Base-by-base conservation (phyloP, 2,113 vertebrate species). In the Anolis sagrei region DNA sequence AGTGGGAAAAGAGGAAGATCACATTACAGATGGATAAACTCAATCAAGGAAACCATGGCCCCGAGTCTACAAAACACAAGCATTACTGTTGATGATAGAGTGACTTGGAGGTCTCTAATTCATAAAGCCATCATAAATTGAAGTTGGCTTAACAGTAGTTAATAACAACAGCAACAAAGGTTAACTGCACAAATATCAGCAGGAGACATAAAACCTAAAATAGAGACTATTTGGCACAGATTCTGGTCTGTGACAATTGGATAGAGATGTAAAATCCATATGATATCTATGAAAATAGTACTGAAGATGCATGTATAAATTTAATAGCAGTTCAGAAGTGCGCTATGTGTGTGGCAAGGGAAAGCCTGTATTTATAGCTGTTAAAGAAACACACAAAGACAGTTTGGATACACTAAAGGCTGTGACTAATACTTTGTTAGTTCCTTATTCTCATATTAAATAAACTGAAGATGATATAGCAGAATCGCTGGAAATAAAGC, bases 301-400 rank as follows among this genome's bases (percentile, higher is more conserved):
- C 87, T 89, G 89, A 90, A 76, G 77, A 92, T 73, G 92, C 54
- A 89, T 70, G 32, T 82, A 88, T 23, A 86, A 68, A 92, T 92
- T 87, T 89, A 86, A 91, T 1, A 0, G 91, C 86, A 58, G 92
- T 89, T 91, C 92, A 92, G 87, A 92, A 85, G 76, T 61, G 49
- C 48, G 23, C 87, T 93, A 78, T 92, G 90, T 94, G 93, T 94
- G 94, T 92, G 94, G 91, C 88, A 91, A 92, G 85, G 75, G 79
- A 81, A 48, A 86, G 89, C 54, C 75, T 90, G 73, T 89, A 90
- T 83, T 92, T 94, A 92, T 83, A 90, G 75, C 86, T 86, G 79
- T 84, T 90, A 87, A 79, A 92, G 83, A 89, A 93, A 92, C 77
- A 92, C 77, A 74, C 62, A 85, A 58, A 89, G 79, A 58, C 19